Evolutionary conservation across 2,797 vertebrate species (phyloP).

Genomic region (Phyllotis vaccarum): DNA sequence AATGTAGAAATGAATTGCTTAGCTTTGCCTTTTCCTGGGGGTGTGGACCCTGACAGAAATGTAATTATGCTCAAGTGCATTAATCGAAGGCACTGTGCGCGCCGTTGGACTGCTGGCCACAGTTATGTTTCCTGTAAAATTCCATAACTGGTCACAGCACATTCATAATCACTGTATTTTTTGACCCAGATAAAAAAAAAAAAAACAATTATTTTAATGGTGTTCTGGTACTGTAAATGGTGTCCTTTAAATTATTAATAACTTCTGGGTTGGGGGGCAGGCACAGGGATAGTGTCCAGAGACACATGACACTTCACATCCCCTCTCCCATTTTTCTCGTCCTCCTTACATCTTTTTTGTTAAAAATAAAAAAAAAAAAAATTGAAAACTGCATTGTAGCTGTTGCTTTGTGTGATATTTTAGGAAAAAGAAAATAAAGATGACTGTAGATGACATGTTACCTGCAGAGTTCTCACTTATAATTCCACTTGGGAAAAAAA

Average conservation of each 20-base stretch:
- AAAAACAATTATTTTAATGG: conserved; percentile 89
- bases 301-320: conserved; percentile 89
- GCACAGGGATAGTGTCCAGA: conserved; percentile 91
- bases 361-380: conserved; percentile 95
- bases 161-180: conserved; percentile 96
- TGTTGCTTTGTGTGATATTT: conserved; percentile 83
- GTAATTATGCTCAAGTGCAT: conserved; percentile 88
- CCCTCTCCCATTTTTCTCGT: conserved; percentile 89
- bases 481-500: conserved; percentile 9
- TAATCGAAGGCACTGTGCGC: conserved; percentile 89
- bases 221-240: conserved; percentile 96
- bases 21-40: conserved; percentile 88
- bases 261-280: conserved; percentile 89
- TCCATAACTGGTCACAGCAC: conserved; percentile 87
- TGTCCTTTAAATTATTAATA: conserved; percentile 95
- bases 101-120: conserved; percentile 89
- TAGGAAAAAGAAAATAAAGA: conserved; percentile 56
- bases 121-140: conserved; percentile 84
- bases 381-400: conserved; percentile 86
- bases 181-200: conserved; percentile 89
- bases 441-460: conserved; percentile 21
- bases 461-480: neutral
- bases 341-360: conserved; percentile 83
- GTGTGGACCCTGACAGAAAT: conserved; percentile 84
- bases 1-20: conserved; percentile 88